Evolutionary conservation across 2,113 vertebrate genomes (phyloP).

Genomic region (Oreochromis niloticus): DNA sequence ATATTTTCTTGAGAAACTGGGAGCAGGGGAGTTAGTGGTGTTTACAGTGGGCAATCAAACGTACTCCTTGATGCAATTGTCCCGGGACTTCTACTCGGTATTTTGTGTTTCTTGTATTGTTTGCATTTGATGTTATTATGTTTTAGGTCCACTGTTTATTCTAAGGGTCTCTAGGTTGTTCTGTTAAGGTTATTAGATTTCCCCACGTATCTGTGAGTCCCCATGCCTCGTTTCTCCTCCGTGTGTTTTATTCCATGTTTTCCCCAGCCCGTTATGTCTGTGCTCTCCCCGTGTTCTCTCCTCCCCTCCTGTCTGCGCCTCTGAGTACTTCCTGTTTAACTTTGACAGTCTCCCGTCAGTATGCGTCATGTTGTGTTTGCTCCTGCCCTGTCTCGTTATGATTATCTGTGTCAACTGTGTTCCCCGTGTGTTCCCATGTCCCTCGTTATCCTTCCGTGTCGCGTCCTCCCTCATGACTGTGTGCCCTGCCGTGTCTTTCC

Average conservation of each 20-base stretch:
- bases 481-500: background rate
- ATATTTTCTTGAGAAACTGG: background rate
- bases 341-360: background rate
- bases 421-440: fast-evolving
- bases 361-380: background rate
- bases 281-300: background rate
- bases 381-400: background rate
- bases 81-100: fast-evolving
- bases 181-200: background rate
- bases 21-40: background rate
- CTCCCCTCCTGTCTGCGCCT: background rate
- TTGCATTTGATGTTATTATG: background rate
- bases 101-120: background rate
- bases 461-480: background rate
- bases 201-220: background rate
- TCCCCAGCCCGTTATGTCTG: background rate
- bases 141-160: background rate
- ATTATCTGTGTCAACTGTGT: background rate
- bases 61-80: background rate
- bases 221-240: background rate
- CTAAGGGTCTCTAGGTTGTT: background rate
- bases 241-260: background rate
- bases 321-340: background rate
- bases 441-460: background rate
- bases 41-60: fast-evolving